phyloP scores from a whole-genome alignment of 2,113 vertebrate species.

The Cariama cristata region DNA sequence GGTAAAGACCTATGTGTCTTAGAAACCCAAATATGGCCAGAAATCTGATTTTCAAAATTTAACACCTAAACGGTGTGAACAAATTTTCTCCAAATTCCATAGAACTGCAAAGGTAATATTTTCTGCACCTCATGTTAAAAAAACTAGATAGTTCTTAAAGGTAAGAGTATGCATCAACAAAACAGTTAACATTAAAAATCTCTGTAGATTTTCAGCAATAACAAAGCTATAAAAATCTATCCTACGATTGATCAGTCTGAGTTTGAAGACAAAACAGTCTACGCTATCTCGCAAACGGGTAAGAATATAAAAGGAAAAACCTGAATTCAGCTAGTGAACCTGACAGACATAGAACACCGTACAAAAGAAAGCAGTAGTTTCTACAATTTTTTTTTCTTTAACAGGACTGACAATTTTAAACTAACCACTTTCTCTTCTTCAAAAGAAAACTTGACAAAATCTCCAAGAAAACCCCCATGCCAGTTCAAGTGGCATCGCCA shows the following conservation, averaged over 20 bases:
- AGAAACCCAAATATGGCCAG: not conserved
- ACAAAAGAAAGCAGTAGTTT: not conserved
- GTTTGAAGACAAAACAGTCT: not conserved
- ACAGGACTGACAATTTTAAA: not conserved
- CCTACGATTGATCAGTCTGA: not conserved
- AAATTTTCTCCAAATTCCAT: rapidly evolving
- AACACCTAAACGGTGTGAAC: not conserved
- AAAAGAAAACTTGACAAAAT: not conserved
- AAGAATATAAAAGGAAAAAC: not conserved
- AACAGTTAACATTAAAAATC: not conserved
- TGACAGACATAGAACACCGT: rapidly evolving
- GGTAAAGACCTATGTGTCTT: not conserved
- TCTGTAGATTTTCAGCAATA: not conserved
- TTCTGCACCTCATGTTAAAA: not conserved
- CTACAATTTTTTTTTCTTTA: not conserved
- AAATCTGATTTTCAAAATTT: not conserved
- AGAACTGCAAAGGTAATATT: not conserved
- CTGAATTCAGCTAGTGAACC: not conserved
- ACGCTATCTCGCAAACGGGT: not conserved
- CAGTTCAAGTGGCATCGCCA: not conserved
- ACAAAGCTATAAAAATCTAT: not conserved
- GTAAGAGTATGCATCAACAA: not conserved
- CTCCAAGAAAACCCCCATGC: not conserved
- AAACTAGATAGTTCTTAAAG: not conserved
- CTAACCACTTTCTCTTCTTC: not conserved